Base-by-base conservation (phyloP, 2,113 vertebrate genomes). In the Amazona vittata region DNA sequence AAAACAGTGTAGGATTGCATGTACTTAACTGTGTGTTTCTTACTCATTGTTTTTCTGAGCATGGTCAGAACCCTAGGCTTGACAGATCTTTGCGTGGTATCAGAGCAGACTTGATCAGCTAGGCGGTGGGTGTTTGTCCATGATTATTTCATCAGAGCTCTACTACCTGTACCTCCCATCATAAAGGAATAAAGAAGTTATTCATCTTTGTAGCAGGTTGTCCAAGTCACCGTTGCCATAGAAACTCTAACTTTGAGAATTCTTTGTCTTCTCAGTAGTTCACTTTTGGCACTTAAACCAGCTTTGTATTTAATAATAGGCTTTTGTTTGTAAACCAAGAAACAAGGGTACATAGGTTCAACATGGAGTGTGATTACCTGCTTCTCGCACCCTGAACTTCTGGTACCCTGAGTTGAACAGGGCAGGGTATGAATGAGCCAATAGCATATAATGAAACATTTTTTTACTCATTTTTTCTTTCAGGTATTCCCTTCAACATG, bases 401-500 rank as follows among this genome's bases (percentile, higher is more conserved):
- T 73, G n/a, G 86, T 94, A 82, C 22, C 52, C 8, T 75, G 44
- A 63, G 60, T 47, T 77, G 86, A 63, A 46, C 33, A 5, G 63
- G 67, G 57, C 91, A 88, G 84, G 63, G 26, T 59, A 57, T 68
- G 78, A 94, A 91, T 15, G 4, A 86, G 67, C 10, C 75, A 92
- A 41, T 13, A 94, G 52, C 44, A 28, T n/a, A 35, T 8, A 44
- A 4, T 85, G 78, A 95, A 81, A 90, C 35, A 84, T 57, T 87
- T 37, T 50, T 64, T 86, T 63, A 20, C 33, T 91, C 41, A 71
- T 60, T 83, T 96, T 94, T 93, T 96, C 33, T 59, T 59, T 73
- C 44, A 76, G 39, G 47, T 91, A n/a, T n/a, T 94, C 53, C 70
- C 47, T 96, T 84, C 71, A 94, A 93, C 33, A 43, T 74, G n/a